Conservation (phyloP, 2,888 invertebrate species). For the Augiades crinisus region DNA sequence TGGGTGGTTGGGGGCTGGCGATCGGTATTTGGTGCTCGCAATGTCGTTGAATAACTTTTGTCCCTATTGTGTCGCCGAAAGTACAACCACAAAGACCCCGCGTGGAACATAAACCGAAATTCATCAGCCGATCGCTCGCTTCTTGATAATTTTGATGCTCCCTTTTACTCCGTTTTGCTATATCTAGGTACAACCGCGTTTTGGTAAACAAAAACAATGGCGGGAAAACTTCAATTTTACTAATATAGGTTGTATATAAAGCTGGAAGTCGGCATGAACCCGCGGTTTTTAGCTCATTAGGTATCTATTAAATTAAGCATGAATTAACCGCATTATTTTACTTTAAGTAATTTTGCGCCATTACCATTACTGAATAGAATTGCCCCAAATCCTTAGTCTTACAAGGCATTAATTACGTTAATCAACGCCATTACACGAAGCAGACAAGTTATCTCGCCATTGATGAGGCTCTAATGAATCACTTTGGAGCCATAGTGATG, state of each 20-base stretch:
- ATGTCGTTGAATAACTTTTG: slow-evolving; percentile 82
- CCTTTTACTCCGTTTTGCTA: slow-evolving; percentile 41
- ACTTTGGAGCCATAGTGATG: no score
- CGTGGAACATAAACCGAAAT: slow-evolving; percentile 79
- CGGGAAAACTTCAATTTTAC: no score
- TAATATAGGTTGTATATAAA: no score
- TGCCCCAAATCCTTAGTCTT: background rate
- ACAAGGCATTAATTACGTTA: slow-evolving; percentile 6
- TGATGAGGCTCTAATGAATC: no score
- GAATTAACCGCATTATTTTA: no score
- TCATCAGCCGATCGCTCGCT: slow-evolving; percentile 79
- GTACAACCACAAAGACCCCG: slow-evolving; percentile 77
- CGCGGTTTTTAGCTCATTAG: no score
- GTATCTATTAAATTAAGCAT: no score
- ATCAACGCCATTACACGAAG: slow-evolving; percentile 4
- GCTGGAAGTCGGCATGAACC: no score
- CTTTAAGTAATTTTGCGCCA: no score
- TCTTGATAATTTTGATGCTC: slow-evolving; percentile 66
- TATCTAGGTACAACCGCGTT: no score
- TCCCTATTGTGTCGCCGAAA: slow-evolving; percentile 80
- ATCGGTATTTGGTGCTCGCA: slow-evolving; percentile 82
- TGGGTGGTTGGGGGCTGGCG: slow-evolving; percentile 60
- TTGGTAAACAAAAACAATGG: no score
- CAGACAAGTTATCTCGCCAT: slow-evolving; percentile 3
- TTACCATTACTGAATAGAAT: background rate